A percentile compares a stretch with the other conserved stretches of the same genome.
These are phyloP conservation scores for Trissonchulus latispiculum DNA, from an alignment of 2,888 invertebrate species.

Conservation along the genomic window DNA sequence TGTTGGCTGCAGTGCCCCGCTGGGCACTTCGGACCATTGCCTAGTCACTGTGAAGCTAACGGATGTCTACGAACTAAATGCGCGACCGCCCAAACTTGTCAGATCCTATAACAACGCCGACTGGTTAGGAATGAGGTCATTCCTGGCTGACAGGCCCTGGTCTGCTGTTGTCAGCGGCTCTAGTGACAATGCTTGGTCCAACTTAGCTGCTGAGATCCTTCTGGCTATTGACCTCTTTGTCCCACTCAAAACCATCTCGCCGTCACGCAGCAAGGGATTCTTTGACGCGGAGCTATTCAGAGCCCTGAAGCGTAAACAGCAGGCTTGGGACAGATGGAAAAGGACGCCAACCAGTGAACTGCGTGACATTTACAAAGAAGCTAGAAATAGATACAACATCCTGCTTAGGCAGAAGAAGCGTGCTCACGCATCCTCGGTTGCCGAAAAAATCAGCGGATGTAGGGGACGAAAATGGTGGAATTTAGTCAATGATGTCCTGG, in stretches of 20 bases:
- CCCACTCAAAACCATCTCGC: neutral
- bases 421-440: neutral
- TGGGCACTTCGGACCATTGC: too few relatives aligned
- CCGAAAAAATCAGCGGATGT: neutral
- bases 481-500: neutral
- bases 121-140: too few relatives aligned
- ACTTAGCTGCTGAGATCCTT: neutral
- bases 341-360: neutral
- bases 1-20: too few relatives aligned
- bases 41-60: too few relatives aligned
- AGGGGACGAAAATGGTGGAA: neutral
- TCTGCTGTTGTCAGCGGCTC: too few relatives aligned
- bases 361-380: neutral
- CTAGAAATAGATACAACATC: neutral
- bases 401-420: neutral
- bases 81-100: too few relatives aligned
- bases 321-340: neutral
- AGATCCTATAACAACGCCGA: too few relatives aligned
- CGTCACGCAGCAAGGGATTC: neutral
- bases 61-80: too few relatives aligned
- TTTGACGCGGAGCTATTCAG: neutral
- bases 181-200: neutral
- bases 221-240: neutral
- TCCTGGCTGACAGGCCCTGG: too few relatives aligned
- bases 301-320: neutral